phyloP scores from a whole-genome alignment of 1,140 invertebrate species.

The Atta cephalotes region DNA sequence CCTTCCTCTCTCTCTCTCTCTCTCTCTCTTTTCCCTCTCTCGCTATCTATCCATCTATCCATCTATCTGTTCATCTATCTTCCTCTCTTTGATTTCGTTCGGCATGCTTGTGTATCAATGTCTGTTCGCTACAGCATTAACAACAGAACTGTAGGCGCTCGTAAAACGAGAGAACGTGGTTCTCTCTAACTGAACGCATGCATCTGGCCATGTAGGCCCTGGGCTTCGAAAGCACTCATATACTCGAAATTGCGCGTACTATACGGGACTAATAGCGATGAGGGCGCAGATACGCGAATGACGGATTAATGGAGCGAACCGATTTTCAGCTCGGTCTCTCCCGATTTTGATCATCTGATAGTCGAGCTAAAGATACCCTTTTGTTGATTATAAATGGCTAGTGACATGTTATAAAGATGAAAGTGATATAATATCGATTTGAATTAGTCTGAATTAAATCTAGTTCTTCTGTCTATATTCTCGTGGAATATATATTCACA shows the following conservation, averaged over 20 bases:
- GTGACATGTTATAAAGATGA: background rate
- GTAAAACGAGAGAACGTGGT: conserved; percentile 26
- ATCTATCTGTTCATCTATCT: background rate
- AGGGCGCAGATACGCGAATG: conserved; percentile 33
- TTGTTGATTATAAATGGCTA: background rate
- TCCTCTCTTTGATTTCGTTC: conserved; percentile 25
- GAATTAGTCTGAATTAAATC: background rate
- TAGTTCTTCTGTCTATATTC: background rate
- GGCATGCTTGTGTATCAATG: conserved; percentile 38
- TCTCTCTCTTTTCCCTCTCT: background rate
- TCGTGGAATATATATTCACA: background rate
- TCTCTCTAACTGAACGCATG: conserved; percentile 9
- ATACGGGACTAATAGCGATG: conserved; percentile 34
- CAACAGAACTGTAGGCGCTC: conserved; percentile 36
- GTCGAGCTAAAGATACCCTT: conserved; percentile 5
- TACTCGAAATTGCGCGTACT: conserved; percentile 22
- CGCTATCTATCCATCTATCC: background rate
- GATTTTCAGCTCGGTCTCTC: conserved; percentile 47
- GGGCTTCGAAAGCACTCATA: background rate
- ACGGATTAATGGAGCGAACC: conserved; percentile 42
- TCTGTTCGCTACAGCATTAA: conserved; percentile 47
- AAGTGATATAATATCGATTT: background rate
- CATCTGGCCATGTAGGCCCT: conserved; percentile 8
- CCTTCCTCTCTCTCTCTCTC: background rate
- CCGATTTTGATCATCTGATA: background rate